Evolutionary conservation across 1,140 invertebrate species (phyloP).

Genomic region (Bombus terrestris): DNA sequence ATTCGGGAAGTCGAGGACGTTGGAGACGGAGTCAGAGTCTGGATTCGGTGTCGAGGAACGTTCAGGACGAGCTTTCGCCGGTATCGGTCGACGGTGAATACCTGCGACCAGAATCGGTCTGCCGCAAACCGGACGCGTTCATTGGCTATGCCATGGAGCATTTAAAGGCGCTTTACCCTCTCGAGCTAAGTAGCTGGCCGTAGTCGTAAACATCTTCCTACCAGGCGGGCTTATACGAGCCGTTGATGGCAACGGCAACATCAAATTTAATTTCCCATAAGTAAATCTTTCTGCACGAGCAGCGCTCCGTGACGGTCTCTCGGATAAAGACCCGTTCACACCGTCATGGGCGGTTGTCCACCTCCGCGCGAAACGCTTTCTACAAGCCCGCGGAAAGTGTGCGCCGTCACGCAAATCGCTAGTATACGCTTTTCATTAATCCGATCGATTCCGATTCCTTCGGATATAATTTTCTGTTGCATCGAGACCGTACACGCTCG

Average conservation of each 20-base stretch:
- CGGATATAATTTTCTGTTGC: constrained; percentile 32
- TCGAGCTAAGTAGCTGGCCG: constrained; percentile 75
- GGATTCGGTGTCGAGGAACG: constrained; percentile 19
- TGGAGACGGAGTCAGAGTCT: background rate
- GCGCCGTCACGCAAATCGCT: constrained; percentile 38
- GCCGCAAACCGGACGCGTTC: constrained; percentile 73
- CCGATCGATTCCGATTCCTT: constrained; percentile 49
- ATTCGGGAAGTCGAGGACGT: background rate
- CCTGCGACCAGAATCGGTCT: constrained; percentile 55
- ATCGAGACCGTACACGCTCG: background rate
- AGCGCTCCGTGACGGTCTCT: constrained; percentile 59
- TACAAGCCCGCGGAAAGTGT: constrained; percentile 7
- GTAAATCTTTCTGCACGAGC: constrained; percentile 75
- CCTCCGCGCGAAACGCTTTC: background rate
- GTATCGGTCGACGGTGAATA: constrained; percentile 46
- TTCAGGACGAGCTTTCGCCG: constrained; percentile 26
- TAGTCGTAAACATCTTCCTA: constrained; percentile 78
- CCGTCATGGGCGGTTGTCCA: constrained; percentile 57
- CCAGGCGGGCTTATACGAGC: constrained; percentile 77
- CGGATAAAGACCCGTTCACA: constrained; percentile 70
- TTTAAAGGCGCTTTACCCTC: constrained; percentile 67
- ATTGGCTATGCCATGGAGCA: constrained; percentile 67
- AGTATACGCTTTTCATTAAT: constrained; percentile 32
- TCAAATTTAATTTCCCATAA: constrained; percentile 80
- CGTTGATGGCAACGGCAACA: constrained; percentile 77